A percentile compares a stretch with the other conserved stretches of the same genome.
phyloP scores from a whole-genome alignment of 2,113 vertebrate species.

The Ciconia boyciana region DNA sequence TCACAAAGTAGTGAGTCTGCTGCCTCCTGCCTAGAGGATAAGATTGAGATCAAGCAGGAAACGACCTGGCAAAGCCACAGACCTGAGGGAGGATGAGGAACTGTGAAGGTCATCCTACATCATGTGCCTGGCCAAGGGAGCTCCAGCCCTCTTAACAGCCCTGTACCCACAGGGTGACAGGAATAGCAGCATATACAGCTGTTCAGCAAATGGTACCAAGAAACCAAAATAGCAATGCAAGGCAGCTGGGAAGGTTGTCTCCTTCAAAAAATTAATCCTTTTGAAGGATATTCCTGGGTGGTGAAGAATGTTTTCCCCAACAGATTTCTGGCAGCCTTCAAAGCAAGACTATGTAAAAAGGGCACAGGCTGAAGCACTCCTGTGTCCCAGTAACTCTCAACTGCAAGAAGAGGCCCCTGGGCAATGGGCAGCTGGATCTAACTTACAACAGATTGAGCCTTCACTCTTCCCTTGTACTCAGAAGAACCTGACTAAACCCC shows the following conservation, averaged over 20 bases:
- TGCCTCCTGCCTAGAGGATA: neutral
- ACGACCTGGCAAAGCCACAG: neutral
- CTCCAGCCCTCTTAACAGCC: neutral
- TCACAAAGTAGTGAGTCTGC: neutral
- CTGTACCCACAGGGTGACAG: neutral
- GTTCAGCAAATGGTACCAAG: neutral
- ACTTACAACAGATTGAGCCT: neutral
- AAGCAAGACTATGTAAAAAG: neutral
- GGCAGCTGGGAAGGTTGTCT: neutral
- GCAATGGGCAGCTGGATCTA: neutral
- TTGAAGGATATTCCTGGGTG: slow-evolving; percentile 4
- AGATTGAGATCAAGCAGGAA: neutral
- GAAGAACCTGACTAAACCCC: neutral
- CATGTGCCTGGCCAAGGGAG: neutral
- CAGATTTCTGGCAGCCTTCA: neutral
- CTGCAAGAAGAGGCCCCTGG: neutral
- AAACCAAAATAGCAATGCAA: neutral
- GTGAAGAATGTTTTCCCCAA: neutral
- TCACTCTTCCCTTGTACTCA: neutral
- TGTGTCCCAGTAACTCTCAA: neutral
- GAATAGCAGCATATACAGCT: neutral
- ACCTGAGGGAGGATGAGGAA: neutral
- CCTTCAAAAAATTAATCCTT: neutral
- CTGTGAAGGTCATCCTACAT: neutral
- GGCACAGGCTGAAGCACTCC: neutral